phyloP scores from a whole-genome alignment of 1,140 invertebrate genomes.

The Penaeus vannamei region DNA sequence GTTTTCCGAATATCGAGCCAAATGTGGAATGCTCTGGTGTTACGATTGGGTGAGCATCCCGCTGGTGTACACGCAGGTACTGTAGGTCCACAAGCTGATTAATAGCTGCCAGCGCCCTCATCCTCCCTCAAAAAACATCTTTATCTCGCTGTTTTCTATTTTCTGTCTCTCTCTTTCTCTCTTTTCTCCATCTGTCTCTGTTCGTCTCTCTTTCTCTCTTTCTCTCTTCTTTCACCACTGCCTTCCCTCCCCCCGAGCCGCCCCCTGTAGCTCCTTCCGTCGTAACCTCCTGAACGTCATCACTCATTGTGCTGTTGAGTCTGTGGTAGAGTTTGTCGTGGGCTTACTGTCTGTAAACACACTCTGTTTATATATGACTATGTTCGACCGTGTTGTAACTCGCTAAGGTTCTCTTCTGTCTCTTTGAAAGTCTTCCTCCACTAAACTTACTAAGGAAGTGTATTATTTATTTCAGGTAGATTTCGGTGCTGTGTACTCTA shows the following conservation, averaged over 20 bases:
- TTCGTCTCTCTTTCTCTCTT: too few species aligned
- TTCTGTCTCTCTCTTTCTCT: neutral
- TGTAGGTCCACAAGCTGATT: constrained; percentile 29
- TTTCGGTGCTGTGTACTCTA: too few species aligned
- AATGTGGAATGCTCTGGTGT: constrained; percentile 82
- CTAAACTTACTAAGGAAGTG: too few species aligned
- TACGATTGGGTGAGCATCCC: constrained; percentile 98
- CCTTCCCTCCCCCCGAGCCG: neutral
- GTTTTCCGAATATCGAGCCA: constrained; percentile 79
- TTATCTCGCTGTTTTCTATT: neutral
- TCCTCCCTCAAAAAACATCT: constrained; percentile 10
- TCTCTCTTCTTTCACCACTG: neutral
- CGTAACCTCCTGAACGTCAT: neutral
- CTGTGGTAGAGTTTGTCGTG: constrained; percentile 7
- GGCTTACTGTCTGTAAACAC: constrained; percentile 34
- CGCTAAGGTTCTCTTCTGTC: constrained; percentile 21
- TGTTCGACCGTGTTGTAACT: too few species aligned
- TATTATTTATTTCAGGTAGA: too few species aligned
- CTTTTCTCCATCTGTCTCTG: neutral
- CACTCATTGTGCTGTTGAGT: neutral
- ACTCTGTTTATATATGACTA: neutral
- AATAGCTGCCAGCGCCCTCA: neutral
- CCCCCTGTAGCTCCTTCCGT: neutral
- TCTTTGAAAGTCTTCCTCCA: neutral
- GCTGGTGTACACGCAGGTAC: constrained; percentile 92